phyloP scores from a whole-genome alignment of 1,140 invertebrate species.

The Bombus affinis region DNA sequence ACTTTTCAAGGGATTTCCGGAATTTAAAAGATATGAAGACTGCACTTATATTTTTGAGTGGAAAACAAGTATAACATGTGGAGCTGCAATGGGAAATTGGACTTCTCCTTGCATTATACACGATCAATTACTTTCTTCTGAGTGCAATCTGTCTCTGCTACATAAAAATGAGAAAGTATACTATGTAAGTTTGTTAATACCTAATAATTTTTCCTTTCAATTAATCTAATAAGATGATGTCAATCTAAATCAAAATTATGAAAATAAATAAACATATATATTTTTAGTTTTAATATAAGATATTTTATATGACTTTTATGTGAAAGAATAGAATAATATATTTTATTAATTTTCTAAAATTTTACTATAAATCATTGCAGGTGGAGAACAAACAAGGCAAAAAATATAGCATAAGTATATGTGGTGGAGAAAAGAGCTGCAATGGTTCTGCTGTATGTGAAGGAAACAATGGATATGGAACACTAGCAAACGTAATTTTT shows the following conservation, averaged over 20 bases:
- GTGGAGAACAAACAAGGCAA: conserved; percentile 53
- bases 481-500: conserved; percentile 65
- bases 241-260: background rate
- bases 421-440: conserved; percentile 66
- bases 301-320: background rate
- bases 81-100: conserved; percentile 61
- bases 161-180: conserved; percentile 51
- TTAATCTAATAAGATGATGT: background rate
- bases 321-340: background rate
- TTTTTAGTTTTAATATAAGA: background rate
- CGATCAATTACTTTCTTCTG: conserved; percentile 60
- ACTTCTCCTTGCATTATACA: conserved; percentile 66
- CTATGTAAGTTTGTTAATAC: conserved; percentile 61
- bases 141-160: conserved; percentile 67
- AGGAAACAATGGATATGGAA: conserved; percentile 65
- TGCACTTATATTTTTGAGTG: conserved; percentile 82
- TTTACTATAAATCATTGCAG: conserved; percentile 28
- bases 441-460: conserved; percentile 70
- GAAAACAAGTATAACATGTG: conserved; percentile 81
- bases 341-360: background rate
- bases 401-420: conserved; percentile 70
- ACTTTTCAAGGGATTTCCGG: conserved; percentile 76
- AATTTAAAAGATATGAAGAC: conserved; percentile 76
- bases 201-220: background rate
- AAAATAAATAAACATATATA: background rate